Percentiles rank a stretch among this genome's conserved stretches.
phyloP scores from a whole-genome alignment of 2,797 vertebrate species.

The Oophaga sylvatica region DNA sequence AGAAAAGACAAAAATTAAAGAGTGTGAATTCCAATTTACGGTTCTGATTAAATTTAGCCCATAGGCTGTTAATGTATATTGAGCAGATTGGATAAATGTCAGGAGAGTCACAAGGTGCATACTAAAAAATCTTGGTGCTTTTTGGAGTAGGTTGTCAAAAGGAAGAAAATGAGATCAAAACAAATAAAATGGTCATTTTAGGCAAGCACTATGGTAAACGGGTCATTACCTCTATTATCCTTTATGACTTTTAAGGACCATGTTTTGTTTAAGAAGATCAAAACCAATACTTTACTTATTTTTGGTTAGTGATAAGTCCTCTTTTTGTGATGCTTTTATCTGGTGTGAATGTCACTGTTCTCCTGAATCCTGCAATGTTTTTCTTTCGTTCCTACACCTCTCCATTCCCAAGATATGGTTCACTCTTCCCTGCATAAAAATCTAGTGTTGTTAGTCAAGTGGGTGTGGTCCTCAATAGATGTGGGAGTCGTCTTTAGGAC shows the following conservation, averaged over 20 bases:
- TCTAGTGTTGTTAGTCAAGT: no score
- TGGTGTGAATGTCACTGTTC: no score
- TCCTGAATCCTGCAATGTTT: no score
- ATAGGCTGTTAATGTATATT: slow-evolving; percentile 3
- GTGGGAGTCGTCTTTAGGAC: no score
- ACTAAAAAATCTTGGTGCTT: not conserved
- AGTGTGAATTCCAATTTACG: slow-evolving; percentile 26
- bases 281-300: no score
- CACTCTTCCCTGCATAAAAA: no score
- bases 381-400: no score
- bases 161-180: not conserved
- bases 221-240: not conserved
- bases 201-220: not conserved
- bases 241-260: not conserved
- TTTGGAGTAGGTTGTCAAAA: not conserved
- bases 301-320: no score
- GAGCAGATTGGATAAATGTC: not conserved
- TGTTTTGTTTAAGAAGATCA: not conserved
- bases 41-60: slow-evolving; percentile 1
- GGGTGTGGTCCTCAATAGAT: no score
- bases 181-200: not conserved
- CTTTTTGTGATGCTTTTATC: no score
- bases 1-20: not conserved
- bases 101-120: not conserved
- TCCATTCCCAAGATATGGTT: no score